Evolutionary conservation across 2,113 vertebrate genomes (phyloP).

Genomic region (Arenaria interpres): DNA sequence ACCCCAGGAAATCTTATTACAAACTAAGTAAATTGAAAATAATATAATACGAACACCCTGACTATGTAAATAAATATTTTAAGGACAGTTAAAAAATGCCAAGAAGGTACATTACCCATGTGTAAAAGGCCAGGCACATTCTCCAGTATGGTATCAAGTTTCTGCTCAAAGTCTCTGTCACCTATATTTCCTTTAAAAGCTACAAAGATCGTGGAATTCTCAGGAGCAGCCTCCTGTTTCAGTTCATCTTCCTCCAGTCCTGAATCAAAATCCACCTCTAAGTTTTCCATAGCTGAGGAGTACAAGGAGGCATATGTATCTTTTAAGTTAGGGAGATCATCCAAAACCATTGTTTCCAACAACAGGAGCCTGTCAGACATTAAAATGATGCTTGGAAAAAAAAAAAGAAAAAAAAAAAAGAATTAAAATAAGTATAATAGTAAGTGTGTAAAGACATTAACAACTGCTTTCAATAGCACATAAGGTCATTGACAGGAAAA

Average conservation of each 20-base stretch:
- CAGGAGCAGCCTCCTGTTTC: constrained; percentile 72
- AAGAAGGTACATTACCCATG: constrained; percentile 82
- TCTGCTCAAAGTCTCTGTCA: constrained; percentile 90
- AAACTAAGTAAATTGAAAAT: not conserved
- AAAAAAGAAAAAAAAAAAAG: not conserved
- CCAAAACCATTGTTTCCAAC: constrained; percentile 76
- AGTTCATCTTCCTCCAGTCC: constrained; percentile 82
- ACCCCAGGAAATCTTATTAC: not conserved
- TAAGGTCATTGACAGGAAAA: not conserved
- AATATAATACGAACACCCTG: not conserved
- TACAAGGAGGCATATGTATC: constrained; percentile 74
- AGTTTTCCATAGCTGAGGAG: constrained; percentile 75
- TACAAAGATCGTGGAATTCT: constrained; percentile 88
- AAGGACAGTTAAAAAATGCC: not conserved
- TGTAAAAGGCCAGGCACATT: constrained; percentile 87
- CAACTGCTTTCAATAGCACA: not conserved
- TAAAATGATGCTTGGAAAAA: constrained; percentile 61
- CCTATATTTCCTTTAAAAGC: constrained; percentile 93
- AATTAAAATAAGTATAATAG: not conserved
- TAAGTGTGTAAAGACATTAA: not conserved
- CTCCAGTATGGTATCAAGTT: constrained; percentile 85
- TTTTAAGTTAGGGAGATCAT: constrained; percentile 65
- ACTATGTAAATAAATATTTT: not conserved
- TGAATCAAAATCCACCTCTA: constrained; percentile 86
- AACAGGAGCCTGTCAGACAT: constrained; percentile 53